Evolutionary conservation across 1,140 invertebrate species (phyloP).

Genomic region (Penaeus japonicus): DNA sequence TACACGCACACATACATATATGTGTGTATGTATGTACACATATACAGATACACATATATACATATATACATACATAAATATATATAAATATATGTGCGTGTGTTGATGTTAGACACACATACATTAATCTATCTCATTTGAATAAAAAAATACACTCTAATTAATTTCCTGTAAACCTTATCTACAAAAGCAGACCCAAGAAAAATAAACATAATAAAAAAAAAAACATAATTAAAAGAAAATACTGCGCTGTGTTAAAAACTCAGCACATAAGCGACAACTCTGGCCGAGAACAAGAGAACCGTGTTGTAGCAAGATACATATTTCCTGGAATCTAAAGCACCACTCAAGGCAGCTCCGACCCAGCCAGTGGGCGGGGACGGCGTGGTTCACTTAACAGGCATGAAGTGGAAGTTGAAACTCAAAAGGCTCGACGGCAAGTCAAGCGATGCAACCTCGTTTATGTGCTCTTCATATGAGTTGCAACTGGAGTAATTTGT

Average conservation of each 20-base stretch:
- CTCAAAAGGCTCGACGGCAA: too few species aligned
- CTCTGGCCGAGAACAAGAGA: neutral
- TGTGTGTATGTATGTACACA: neutral
- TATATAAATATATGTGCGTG: neutral
- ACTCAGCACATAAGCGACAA: neutral
- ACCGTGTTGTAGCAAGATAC: neutral
- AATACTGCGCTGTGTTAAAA: neutral
- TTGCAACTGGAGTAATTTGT: too few species aligned
- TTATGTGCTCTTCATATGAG: too few species aligned
- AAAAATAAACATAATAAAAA: neutral
- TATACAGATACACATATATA: neutral
- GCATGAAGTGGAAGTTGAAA: too few species aligned
- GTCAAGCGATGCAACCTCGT: too few species aligned
- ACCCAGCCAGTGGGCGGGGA: too few species aligned
- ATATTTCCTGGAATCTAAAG: too few species aligned
- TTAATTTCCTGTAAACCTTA: neutral
- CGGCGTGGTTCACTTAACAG: too few species aligned
- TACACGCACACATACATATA: neutral
- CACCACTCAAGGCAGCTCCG: too few species aligned
- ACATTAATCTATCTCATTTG: neutral
- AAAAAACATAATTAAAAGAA: neutral
- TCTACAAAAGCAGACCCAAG: neutral
- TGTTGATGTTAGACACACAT: neutral
- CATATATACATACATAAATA: neutral
- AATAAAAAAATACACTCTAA: neutral